Evolutionary conservation across 2,797 vertebrate genomes (phyloP).

Genomic region (Lithobates sylvaticus): DNA sequence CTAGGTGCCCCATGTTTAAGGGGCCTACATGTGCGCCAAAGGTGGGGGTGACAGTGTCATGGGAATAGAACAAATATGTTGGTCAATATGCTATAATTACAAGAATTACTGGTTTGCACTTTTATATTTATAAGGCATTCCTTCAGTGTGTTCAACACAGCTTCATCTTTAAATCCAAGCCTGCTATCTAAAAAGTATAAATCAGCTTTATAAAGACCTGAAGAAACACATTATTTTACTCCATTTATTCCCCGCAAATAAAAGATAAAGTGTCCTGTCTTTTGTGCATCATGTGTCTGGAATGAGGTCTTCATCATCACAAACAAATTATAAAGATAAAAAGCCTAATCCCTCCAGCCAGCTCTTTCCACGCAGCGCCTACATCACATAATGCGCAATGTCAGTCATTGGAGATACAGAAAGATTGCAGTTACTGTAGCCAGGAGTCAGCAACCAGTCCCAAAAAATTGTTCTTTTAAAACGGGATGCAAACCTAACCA

Average conservation of each 20-base stretch:
- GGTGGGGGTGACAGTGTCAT: no score
- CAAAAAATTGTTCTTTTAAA: no score
- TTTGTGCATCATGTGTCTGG: constrained; percentile 37
- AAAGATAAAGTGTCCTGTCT: background rate
- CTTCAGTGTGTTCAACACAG: background rate
- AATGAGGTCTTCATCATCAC: constrained; percentile 34
- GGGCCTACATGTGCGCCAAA: no score
- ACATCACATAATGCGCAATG: constrained; percentile 41
- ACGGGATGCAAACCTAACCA: no score
- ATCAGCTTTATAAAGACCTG: background rate
- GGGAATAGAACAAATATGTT: no score
- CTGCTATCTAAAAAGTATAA: constrained; percentile 2
- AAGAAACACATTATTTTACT: background rate
- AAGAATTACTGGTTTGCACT: no score
- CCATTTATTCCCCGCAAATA: constrained; percentile 8
- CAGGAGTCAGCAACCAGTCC: background rate
- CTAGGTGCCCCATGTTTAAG: no score
- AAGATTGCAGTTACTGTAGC: background rate
- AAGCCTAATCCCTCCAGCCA: constrained; percentile 44
- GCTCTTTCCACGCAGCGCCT: constrained; percentile 10
- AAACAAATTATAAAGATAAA: constrained; percentile 59
- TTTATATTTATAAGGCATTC: background rate
- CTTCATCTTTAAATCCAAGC: background rate
- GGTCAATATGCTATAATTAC: no score
- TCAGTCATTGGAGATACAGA: constrained; percentile 37